Evolutionary conservation across 2,113 vertebrate species (phyloP).

Genomic region (Bettongia penicillata): DNA sequence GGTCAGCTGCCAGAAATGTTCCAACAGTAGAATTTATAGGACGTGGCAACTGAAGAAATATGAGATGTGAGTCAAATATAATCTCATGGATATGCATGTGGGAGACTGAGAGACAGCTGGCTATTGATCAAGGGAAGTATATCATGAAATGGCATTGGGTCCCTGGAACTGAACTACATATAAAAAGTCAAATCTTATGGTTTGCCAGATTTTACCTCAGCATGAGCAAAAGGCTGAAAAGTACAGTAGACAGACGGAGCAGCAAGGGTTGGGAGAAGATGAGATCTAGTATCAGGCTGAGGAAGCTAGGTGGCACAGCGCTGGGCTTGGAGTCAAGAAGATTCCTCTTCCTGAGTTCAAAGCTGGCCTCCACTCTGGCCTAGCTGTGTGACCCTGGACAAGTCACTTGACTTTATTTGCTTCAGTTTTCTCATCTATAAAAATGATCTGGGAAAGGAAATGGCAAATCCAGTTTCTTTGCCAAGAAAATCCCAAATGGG

Average conservation of each 20-base stretch:
- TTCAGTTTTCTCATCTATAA: background rate
- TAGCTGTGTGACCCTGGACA: background rate
- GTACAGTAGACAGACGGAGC: background rate
- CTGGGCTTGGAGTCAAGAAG: background rate
- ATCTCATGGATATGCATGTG: background rate
- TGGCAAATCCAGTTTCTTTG: background rate
- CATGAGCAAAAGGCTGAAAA: background rate
- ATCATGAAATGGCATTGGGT: background rate
- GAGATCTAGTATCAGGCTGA: background rate
- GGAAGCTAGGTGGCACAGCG: background rate
- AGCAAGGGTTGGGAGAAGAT: background rate
- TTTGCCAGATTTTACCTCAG: conserved; percentile 8
- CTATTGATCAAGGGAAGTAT: background rate
- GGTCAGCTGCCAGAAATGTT: background rate
- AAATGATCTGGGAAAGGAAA: background rate
- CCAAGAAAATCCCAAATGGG: background rate
- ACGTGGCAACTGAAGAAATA: conserved; percentile 22
- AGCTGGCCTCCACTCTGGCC: background rate
- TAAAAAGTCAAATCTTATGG: background rate
- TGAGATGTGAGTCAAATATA: background rate
- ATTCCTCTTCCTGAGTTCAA: background rate
- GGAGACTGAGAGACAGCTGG: background rate
- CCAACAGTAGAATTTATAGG: background rate
- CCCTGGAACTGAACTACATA: background rate
- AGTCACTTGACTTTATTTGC: background rate